A percentile compares a stretch with the other conserved stretches of the same genome.
These are phyloP conservation scores for Phalacrocorax carbo DNA, from an alignment of 2,113 vertebrate species.

Conservation along the genomic window DNA sequence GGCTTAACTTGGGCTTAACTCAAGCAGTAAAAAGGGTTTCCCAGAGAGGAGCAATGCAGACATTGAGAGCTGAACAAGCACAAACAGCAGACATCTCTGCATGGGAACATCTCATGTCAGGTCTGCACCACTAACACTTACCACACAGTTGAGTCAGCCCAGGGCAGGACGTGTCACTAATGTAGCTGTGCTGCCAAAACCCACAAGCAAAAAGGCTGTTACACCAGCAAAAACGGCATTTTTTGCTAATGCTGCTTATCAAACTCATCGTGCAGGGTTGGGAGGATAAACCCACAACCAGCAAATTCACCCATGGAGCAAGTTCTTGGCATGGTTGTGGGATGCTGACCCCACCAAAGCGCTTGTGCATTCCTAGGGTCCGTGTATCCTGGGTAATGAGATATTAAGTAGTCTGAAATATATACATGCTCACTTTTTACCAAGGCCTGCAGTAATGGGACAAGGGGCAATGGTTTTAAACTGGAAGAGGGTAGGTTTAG, in stretches of 20 bases:
- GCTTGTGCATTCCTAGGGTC: background rate
- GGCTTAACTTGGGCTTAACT: background rate
- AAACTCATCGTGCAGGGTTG: fast-evolving
- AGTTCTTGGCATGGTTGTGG: background rate
- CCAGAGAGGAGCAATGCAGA: background rate
- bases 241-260: background rate
- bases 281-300: background rate
- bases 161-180: background rate
- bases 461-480: background rate
- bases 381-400: background rate
- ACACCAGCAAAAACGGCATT: background rate
- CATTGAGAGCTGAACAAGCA: background rate
- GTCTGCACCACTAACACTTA: fast-evolving
- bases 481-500: background rate
- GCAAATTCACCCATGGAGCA: background rate
- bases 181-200: background rate
- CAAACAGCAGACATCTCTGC: background rate
- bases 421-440: background rate
- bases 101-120: background rate
- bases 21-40: background rate
- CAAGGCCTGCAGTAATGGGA: fast-evolving
- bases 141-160: fast-evolving
- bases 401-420: background rate
- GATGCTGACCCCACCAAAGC: background rate
- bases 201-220: background rate